Base-by-base conservation (phyloP, 2,113 vertebrate species). In the Carassius auratus region DNA sequence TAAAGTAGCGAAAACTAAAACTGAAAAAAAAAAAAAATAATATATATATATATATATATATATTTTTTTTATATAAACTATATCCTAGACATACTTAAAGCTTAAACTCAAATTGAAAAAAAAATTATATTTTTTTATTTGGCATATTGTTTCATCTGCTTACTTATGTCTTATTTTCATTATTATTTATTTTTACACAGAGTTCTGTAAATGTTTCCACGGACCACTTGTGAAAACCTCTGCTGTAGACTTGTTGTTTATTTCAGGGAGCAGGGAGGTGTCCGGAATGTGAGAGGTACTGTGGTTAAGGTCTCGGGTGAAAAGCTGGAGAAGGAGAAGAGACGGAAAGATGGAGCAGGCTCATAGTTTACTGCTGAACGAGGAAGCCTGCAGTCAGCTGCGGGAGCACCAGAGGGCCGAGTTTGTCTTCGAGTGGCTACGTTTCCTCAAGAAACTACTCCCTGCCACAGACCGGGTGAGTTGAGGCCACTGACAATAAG, bases 361-460 rank as follows among this genome's bases (percentile, higher is more conserved):
- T 89, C 96, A 97, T 88, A 94, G 95, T 86, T 94, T 97, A 87
- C 88, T 98, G 61, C 93, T 98, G 87, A 95, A 97, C 76, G 95
- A 97, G 94, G 96, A 96, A 61, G 93, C 21, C 0, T 96, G 87
- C 87, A 92, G 48, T 69, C 95, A 94, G 85, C 93, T 97, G 79
- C 91, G 90, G 61, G 96, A 96, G 85, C 95, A 95, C 87, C 95
- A 96, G 91, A 96, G 94, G 88, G 94, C 95, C 0, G 94, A 96
- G 84, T 97, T 98, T 86, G 85, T 96, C 91, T 97, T 96, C 42
- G 94, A 97, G 48, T 98, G 97, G 97, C 90, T 97, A 84, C 95
- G 90, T 75, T 96, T 95, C 90, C 95, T 98, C 91, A 96, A 97
- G 92, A 97, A 95, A 73, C 94, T 96, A 50, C 92, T 98, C 50